Evolutionary conservation across 2,113 vertebrate species (phyloP), one percentile per base, ranked within the genome.

Genomic region (Tringa solitaria): DNA sequence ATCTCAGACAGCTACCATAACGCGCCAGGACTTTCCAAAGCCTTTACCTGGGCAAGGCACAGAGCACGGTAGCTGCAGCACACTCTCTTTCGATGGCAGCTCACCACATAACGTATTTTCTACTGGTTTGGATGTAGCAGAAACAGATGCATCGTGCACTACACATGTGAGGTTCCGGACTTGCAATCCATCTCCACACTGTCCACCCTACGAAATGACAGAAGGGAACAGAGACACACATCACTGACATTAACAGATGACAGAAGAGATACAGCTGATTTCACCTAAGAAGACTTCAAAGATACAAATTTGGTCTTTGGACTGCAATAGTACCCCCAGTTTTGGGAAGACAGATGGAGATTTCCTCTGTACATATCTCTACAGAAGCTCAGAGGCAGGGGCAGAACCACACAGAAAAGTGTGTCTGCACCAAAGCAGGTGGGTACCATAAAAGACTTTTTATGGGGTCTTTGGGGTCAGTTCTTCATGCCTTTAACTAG

Each of bases 31-130:
- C 41, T n/a, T 67, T 50, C 59, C 37, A 24, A 72, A 90, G 67
- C 35, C 76, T 59, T 89, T 98, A 99, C 99, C 99, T 98, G 99
- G 99, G 64, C 99, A 99, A 89, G 99, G 99, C 72, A 99, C 98
- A 32, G 98, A 99, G 95, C 99, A 99, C 0, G 97, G 97, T 94
- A 99, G 97, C 87, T 98, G 97, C 84, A 99, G 97, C 59, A 97
- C 93, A 24, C 95, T 97, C 10, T 96, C 96, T 48, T 97, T 98
- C 10, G 89, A 96, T 18, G 98, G 96, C 32, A 95, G 92, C 45
- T 98, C 98, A 81, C 98, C 98, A 94, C 99, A 99, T 15, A 98
- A 95, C 2, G 95, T 82, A 2, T 98, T 94, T 10, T 98, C 97
- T 14, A 98, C 99, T 6, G 16, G 93, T 64, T 96, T 87, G 75